These are phyloP conservation scores for Ceratitis capitata DNA, from an alignment of 1,140 invertebrate genomes.

Conservation along the genomic window DNA sequence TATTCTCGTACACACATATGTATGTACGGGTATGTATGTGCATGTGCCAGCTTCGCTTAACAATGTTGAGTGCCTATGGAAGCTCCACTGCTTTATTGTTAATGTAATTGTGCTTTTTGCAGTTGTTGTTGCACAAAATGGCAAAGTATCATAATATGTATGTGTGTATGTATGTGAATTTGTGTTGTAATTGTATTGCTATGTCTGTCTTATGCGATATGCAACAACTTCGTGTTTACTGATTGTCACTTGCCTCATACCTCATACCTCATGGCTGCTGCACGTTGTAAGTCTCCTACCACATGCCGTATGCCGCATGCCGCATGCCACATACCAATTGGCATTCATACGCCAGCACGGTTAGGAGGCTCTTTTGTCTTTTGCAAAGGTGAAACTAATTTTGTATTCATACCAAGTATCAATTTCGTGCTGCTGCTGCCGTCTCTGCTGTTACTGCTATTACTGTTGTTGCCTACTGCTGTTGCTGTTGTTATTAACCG, in stretches of 20 bases:
- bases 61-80: not conserved
- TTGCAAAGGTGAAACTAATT: constrained; percentile 46
- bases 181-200: not conserved
- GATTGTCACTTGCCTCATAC: not conserved
- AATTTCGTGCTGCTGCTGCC: constrained; percentile 51
- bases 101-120: not conserved
- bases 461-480: constrained; percentile 41
- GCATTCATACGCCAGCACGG: not conserved
- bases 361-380: constrained; percentile 30
- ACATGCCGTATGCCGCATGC: not conserved
- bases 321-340: constrained; percentile 12
- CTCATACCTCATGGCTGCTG: not conserved
- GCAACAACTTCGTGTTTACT: constrained; percentile 31
- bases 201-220: not conserved
- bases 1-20: not conserved
- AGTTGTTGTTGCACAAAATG: constrained; percentile 14
- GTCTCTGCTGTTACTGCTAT: constrained; percentile 48
- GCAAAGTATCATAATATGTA: not conserved
- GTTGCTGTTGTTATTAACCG: constrained; percentile 55
- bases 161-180: not conserved
- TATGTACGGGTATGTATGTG: not conserved
- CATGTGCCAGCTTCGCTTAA: not conserved
- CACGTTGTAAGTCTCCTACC: not conserved
- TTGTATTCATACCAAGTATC: constrained; percentile 64
- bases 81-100: not conserved